These are phyloP conservation scores for Saturnia pavonia DNA, from an alignment of 2,888 invertebrate species.

Conservation along the genomic window DNA sequence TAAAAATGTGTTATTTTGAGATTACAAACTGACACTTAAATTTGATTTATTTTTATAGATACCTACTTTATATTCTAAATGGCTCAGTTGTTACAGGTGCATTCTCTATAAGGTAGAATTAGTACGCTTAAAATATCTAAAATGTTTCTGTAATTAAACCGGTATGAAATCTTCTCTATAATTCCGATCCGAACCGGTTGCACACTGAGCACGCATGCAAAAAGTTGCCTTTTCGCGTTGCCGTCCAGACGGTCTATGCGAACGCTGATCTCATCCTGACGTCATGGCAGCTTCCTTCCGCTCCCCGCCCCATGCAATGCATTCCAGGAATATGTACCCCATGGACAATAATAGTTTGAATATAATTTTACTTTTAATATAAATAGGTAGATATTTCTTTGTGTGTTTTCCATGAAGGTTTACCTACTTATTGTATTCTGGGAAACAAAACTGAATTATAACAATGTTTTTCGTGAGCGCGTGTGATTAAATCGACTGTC, in stretches of 20 bases:
- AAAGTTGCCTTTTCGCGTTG: slow-evolving; percentile 29
- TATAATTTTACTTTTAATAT: not conserved
- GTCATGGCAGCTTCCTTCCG: slow-evolving; percentile 62
- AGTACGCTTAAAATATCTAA: not conserved
- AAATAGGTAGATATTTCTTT: not conserved
- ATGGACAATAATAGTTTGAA: not conserved
- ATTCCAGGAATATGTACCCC: slow-evolving; percentile 11
- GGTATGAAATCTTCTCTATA: slow-evolving; percentile 7
- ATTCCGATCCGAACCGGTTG: slow-evolving; percentile 11
- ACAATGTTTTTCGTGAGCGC: too few species aligned
- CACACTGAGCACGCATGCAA: slow-evolving; percentile 21
- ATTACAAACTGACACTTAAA: too few species aligned
- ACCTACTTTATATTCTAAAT: not conserved
- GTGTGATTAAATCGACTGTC: too few species aligned
- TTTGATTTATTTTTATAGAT: too few species aligned
- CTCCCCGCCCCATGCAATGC: slow-evolving; percentile 36
- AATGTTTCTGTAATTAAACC: slow-evolving; percentile 7
- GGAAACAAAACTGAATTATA: too few species aligned
- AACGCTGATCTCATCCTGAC: slow-evolving; percentile 60
- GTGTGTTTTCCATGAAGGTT: not conserved
- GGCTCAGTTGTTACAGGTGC: not conserved
- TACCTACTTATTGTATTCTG: too few species aligned
- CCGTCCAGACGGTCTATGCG: slow-evolving; percentile 40
- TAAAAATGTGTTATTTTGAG: too few species aligned
- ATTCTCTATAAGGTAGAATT: not conserved